phyloP scores from a whole-genome alignment of 2,113 vertebrate species.

The Propithecus coquereli region DNA sequence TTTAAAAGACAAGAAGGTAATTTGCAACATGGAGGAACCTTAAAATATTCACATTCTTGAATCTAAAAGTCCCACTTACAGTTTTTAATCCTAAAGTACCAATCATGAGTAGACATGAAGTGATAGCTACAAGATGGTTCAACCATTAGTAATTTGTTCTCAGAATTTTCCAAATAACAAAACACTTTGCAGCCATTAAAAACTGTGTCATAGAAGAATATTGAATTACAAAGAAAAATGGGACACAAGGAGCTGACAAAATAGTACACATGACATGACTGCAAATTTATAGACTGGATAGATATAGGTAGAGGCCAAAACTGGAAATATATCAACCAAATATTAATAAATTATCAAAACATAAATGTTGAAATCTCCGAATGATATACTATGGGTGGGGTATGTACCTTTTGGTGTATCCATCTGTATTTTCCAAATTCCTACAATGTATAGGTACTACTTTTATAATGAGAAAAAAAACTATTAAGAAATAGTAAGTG shows the following conservation, averaged over 20 bases:
- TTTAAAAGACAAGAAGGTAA: not conserved
- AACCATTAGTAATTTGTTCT: not conserved
- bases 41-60: not conserved
- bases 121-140: not conserved
- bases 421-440: not conserved
- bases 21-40: not conserved
- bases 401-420: not conserved
- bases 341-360: slow-evolving; percentile 10
- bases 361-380: not conserved
- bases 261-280: not conserved
- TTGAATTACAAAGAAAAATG: not conserved
- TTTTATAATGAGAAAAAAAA: not conserved
- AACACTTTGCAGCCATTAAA: not conserved
- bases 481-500: not conserved
- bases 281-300: not conserved
- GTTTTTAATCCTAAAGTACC: not conserved
- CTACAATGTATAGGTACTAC: not conserved
- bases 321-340: not conserved
- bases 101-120: not conserved
- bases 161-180: not conserved
- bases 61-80: not conserved
- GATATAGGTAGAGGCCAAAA: not conserved
- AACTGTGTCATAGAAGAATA: not conserved
- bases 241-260: not conserved
- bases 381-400: not conserved